Conservation (phyloP, 2,113 vertebrate species). For the Embiotoca jacksoni region DNA sequence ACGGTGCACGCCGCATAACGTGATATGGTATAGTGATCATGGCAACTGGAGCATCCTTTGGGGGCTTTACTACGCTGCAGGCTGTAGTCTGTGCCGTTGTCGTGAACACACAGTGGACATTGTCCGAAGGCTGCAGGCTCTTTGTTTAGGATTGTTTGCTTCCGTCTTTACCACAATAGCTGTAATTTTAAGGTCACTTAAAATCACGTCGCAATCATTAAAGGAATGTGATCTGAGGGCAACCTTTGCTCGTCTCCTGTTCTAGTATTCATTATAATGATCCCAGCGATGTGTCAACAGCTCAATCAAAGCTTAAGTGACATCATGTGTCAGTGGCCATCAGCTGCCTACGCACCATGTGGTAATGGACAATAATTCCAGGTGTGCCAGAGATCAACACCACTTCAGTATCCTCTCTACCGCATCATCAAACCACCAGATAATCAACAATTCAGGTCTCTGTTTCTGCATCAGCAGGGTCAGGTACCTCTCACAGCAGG, state of each 20-base stretch:
- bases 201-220: not conserved
- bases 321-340: slow-evolving; percentile 17
- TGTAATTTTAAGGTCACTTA: not conserved
- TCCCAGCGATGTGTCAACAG: slow-evolving; percentile 13
- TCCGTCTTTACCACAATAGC: not conserved
- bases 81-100: slow-evolving; percentile 10
- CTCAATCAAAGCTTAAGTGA: not conserved
- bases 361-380: slow-evolving; percentile 10
- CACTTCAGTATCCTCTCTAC: slow-evolving; percentile 47
- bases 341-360: slow-evolving; percentile 6
- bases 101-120: slow-evolving; percentile 10
- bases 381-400: slow-evolving; percentile 48
- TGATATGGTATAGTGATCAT: slow-evolving; percentile 60
- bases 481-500: not conserved
- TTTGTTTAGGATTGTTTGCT: no score
- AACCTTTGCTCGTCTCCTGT: not conserved
- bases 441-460: not conserved
- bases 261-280: not conserved
- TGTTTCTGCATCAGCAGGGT: slow-evolving; percentile 18
- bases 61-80: slow-evolving; percentile 5
- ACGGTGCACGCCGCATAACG: slow-evolving; percentile 65
- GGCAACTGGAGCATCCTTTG: slow-evolving; percentile 45
- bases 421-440: slow-evolving; percentile 30
- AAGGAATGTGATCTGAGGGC: not conserved
- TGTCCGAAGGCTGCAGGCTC: not conserved